Percentiles rank a stretch among this genome's conserved stretches.
Conservation (phyloP, 1,140 invertebrate genomes). For the Campoletis sonorensis region DNA sequence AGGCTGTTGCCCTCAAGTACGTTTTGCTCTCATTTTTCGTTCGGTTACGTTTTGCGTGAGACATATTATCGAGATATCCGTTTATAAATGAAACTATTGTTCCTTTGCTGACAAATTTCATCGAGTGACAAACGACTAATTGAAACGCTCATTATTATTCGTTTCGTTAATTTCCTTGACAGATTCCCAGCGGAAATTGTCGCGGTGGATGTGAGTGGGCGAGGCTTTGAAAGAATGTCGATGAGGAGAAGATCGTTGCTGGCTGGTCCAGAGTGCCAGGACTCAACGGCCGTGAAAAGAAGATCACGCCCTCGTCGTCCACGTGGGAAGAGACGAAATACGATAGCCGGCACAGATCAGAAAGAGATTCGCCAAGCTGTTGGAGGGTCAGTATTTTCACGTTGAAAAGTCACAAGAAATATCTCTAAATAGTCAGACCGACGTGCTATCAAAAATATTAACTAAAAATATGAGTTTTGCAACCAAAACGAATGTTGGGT, state of each 20-base stretch:
- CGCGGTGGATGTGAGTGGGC: slow-evolving; percentile 90
- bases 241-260: slow-evolving; percentile 87
- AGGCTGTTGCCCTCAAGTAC: slow-evolving; percentile 88
- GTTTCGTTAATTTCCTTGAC: slow-evolving; percentile 39
- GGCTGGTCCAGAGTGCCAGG: slow-evolving; percentile 72
- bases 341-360: slow-evolving; percentile 91
- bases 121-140: slow-evolving; percentile 38
- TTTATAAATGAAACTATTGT: not conserved
- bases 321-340: slow-evolving; percentile 90
- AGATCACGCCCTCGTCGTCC: slow-evolving; percentile 85
- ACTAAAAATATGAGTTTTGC: not conserved
- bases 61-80: too few species aligned
- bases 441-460: not conserved
- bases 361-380: slow-evolving; percentile 89
- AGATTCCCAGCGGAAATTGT: slow-evolving; percentile 93
- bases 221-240: slow-evolving; percentile 91
- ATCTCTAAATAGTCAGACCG: not conserved
- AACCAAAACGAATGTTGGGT: not conserved
- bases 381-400: slow-evolving; percentile 81
- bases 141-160: slow-evolving; percentile 16
- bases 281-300: slow-evolving; percentile 81
- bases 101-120: not conserved
- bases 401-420: not conserved
- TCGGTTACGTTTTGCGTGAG: too few species aligned
- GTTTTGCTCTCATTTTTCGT: slow-evolving; percentile 57